Conservation (phyloP, 1,140 invertebrate species). For the Telenomus remus region DNA sequence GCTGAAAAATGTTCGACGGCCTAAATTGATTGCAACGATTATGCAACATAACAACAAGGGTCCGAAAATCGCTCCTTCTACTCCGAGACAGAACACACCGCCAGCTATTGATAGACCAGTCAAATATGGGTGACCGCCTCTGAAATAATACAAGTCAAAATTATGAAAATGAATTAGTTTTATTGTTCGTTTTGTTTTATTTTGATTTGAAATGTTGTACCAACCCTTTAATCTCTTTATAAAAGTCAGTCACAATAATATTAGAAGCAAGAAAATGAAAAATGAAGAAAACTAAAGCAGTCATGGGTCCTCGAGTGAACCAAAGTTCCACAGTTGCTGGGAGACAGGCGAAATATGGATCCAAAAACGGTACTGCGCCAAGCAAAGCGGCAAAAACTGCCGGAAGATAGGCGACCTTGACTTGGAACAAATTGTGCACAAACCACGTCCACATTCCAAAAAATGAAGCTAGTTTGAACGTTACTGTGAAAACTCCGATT, state of each 20-base stretch:
- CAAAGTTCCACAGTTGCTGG: conserved; percentile 96
- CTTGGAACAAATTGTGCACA: conserved; percentile 95
- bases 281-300: conserved; percentile 85
- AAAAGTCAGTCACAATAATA: conserved; percentile 95
- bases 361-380: conserved; percentile 95
- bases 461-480: conserved; percentile 97
- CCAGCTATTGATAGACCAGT: conserved; percentile 98
- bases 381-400: conserved; percentile 94
- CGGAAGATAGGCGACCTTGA: conserved; percentile 96
- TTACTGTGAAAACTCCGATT: conserved; percentile 92
- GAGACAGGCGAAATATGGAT: conserved; percentile 94
- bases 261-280: conserved; percentile 93
- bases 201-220: conserved; percentile 2
- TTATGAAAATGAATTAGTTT: no score
- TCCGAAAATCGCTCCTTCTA: conserved; percentile 97
- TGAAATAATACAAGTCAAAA: conserved; percentile 68
- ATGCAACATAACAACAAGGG: conserved; percentile 93
- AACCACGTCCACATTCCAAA: conserved; percentile 99
- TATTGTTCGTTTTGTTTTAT: no score
- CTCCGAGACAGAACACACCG: conserved; percentile 97
- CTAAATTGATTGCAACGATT: conserved; percentile 87
- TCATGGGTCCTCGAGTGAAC: conserved; percentile 85
- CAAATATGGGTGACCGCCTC: conserved; percentile 96
- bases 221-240: conserved; percentile 97
- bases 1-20: conserved; percentile 74